Evolutionary conservation across 1,140 invertebrate species (phyloP).

Genomic region (Drosophila repletoides): DNA sequence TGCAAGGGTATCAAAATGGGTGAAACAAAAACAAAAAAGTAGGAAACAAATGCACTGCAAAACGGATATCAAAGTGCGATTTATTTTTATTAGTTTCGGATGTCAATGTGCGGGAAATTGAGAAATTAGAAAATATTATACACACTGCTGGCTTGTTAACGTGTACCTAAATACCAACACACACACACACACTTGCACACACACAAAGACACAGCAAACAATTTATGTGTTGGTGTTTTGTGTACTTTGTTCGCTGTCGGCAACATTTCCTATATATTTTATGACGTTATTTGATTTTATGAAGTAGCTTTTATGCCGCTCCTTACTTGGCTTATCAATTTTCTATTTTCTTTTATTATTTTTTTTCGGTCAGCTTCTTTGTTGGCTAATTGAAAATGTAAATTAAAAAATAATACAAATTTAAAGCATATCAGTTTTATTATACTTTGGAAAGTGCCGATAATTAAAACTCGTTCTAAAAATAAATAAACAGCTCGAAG

Average conservation of each 20-base stretch:
- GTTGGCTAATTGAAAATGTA: slow-evolving; percentile 1
- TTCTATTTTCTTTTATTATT: background rate
- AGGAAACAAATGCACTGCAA: slow-evolving; percentile 58
- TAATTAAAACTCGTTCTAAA: slow-evolving; percentile 18
- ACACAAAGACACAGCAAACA: slow-evolving; percentile 1
- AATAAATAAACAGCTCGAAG: slow-evolving; percentile 15
- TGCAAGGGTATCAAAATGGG: too few species aligned
- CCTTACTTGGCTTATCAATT: slow-evolving; percentile 5
- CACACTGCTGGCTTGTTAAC: slow-evolving; percentile 71
- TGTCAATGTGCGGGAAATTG: slow-evolving; percentile 80
- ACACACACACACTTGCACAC: slow-evolving; percentile 9
- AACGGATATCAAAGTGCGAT: slow-evolving; percentile 80
- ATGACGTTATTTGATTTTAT: slow-evolving; percentile 56
- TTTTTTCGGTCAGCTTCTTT: background rate
- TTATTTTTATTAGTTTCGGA: slow-evolving; percentile 81
- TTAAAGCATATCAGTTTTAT: too few species aligned
- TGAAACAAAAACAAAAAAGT: slow-evolving; percentile 32
- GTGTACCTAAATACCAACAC: slow-evolving; percentile 48
- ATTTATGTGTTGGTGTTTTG: slow-evolving; percentile 46
- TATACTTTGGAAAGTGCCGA: too few species aligned
- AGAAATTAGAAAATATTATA: slow-evolving; percentile 81
- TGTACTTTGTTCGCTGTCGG: slow-evolving; percentile 29
- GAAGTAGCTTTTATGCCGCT: slow-evolving; percentile 30
- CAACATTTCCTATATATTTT: slow-evolving; percentile 38
- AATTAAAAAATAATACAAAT: slow-evolving; percentile 30